Percentiles rank a stretch among this genome's conserved stretches.
Conservation (phyloP, 1,140 invertebrate species). For the Grapholita molesta region DNA sequence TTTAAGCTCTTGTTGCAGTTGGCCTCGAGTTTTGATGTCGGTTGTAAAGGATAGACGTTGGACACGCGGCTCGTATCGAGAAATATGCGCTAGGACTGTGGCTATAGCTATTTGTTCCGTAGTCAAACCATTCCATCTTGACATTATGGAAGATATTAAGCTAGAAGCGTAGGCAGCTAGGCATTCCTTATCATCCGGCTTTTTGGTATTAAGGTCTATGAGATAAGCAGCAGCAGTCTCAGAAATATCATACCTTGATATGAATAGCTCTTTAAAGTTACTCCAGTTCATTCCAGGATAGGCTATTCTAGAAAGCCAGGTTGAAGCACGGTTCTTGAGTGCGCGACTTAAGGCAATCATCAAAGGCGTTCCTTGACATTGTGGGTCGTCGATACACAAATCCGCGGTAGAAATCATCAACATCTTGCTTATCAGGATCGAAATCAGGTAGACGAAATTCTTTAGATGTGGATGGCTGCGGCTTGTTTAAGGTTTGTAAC, state of each 20-base stretch:
- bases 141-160: conserved; percentile 26
- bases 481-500: too few relatives aligned
- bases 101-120: too few relatives aligned
- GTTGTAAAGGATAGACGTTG: conserved; percentile 21
- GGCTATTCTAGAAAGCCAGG: conserved; percentile 26
- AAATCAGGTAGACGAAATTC: too few relatives aligned
- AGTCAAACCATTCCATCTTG: too few relatives aligned
- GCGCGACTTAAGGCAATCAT: too few relatives aligned
- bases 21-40: conserved; percentile 7
- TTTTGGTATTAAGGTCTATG: too few relatives aligned
- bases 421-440: conserved; percentile 20
- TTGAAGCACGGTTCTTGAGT: conserved; percentile 26
- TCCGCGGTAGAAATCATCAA: conserved; percentile 24
- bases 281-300: conserved; percentile 28
- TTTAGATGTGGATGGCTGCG: too few relatives aligned
- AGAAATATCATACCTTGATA: conserved; percentile 17
- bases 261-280: conserved; percentile 21
- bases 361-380: too few relatives aligned
- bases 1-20: conserved; percentile 24
- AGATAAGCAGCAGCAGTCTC: conserved; percentile 22
- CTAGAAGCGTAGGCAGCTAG: conserved; percentile 17
- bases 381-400: conserved; percentile 23
- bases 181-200: conserved; percentile 24
- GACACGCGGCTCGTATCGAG: not conserved
- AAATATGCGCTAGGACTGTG: too few relatives aligned